Evolutionary conservation across 2,797 vertebrate species (phyloP).

Genomic region (Siniperca obscura): DNA sequence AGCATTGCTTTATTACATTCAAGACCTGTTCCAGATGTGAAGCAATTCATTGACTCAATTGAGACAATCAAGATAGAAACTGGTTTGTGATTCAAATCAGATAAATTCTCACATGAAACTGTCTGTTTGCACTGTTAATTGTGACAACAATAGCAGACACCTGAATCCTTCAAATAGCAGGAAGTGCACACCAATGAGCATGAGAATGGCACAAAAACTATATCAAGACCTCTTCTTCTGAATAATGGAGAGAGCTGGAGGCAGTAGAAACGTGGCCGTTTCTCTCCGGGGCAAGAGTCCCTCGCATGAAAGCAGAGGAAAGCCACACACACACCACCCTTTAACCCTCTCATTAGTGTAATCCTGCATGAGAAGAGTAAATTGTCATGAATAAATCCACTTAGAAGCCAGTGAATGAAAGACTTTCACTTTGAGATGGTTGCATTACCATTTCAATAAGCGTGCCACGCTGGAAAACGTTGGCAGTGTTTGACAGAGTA

Average conservation of each 20-base stretch:
- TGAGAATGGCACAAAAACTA: conserved; percentile 61
- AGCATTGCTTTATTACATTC: conserved; percentile 56
- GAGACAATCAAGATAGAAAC: conserved; percentile 16
- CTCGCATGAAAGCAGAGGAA: conserved; percentile 68
- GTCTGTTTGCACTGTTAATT: conserved; percentile 30
- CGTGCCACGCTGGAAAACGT: conserved; percentile 66
- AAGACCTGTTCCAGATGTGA: conserved; percentile 35
- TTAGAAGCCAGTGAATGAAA: conserved; percentile 80
- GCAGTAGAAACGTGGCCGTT: conserved; percentile 63
- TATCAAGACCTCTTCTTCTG: conserved; percentile 75
- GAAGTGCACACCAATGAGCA: conserved; percentile 42
- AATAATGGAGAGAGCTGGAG: conserved; percentile 73
- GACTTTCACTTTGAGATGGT: conserved; percentile 79
- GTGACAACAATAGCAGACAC: conserved; percentile 37
- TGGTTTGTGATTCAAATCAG: conserved; percentile 48
- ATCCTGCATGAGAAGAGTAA: conserved; percentile 81
- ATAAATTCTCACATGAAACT: background rate
- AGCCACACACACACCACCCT: conserved; percentile 63
- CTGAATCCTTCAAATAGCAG: conserved; percentile 56
- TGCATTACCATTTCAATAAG: conserved; percentile 86
- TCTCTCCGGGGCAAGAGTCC: conserved; percentile 72
- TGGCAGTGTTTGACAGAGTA: conserved; percentile 80
- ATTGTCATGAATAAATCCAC: conserved; percentile 87
- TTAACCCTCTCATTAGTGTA: conserved; percentile 86
- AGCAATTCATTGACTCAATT: conserved; percentile 28